These are phyloP conservation scores for Parazoanthus swiftii DNA, from an alignment of 92 coral and sea anemone species.

Conservation along the genomic window DNA sequence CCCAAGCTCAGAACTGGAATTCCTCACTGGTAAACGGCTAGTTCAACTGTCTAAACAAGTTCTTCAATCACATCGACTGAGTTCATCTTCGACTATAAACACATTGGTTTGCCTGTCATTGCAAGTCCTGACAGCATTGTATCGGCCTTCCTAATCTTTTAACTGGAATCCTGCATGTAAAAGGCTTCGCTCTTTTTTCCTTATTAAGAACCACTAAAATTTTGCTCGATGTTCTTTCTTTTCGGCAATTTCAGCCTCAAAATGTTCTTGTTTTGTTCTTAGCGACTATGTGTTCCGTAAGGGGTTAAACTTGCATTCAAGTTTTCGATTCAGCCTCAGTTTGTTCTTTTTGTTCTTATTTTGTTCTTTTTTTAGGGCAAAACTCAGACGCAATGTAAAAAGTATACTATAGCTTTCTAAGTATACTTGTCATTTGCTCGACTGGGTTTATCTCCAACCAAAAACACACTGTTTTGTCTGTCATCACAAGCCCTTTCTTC, in stretches of 20 bases:
- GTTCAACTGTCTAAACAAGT: not conserved
- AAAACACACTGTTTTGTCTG: not conserved
- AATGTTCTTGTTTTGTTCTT: no score
- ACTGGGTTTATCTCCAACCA: not conserved
- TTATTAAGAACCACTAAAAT: no score
- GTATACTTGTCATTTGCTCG: not conserved
- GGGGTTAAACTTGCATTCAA: no score
- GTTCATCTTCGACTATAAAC: not conserved
- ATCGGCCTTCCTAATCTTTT: not conserved
- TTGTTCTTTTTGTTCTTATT: no score
- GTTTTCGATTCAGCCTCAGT: no score
- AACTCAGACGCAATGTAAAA: no score
- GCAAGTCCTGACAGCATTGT: not conserved
- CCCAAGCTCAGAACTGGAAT: not conserved
- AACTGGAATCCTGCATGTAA: not conserved
- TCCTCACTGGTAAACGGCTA: not conserved
- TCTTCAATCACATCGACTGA: not conserved
- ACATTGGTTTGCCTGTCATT: not conserved
- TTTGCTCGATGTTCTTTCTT: no score
- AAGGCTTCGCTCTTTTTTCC: no score
- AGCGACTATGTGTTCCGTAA: no score
- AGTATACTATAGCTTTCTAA: not conserved
- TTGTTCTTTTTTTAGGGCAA: no score
- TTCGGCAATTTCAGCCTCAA: no score
- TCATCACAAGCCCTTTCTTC: not conserved